phyloP scores from a whole-genome alignment of 2,888 invertebrate species.

The Odontomyia ornata region DNA sequence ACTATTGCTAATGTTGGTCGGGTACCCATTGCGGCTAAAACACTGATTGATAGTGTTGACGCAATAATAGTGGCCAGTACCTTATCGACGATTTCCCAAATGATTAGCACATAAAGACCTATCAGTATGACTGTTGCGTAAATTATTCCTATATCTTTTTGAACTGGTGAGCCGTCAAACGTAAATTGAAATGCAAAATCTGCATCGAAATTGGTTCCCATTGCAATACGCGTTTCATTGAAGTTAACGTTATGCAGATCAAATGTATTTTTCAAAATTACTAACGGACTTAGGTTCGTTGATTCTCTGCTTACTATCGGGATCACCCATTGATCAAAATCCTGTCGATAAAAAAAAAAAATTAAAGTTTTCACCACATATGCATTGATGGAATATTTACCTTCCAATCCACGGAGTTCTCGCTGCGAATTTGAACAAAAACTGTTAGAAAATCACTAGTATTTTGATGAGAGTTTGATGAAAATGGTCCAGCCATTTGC shows the following conservation, averaged over 20 bases:
- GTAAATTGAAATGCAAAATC: slow-evolving; percentile 66
- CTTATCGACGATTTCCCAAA: slow-evolving; percentile 76
- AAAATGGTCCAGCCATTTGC: slow-evolving; percentile 69
- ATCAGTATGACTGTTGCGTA: slow-evolving; percentile 76
- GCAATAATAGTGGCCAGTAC: slow-evolving; percentile 79
- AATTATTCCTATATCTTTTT: slow-evolving; percentile 73
- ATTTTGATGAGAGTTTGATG: slow-evolving; percentile 67
- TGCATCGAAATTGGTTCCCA: slow-evolving; percentile 57
- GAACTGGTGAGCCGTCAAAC: slow-evolving; percentile 73
- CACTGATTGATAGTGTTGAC: slow-evolving; percentile 75
- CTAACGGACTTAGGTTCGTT: too few species aligned
- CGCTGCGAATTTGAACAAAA: slow-evolving; percentile 62
- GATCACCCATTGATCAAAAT: slow-evolving; percentile 55
- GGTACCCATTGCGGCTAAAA: slow-evolving; percentile 74
- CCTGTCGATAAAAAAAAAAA: slow-evolving; percentile 38
- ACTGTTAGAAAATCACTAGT: slow-evolving; percentile 65
- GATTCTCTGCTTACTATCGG: slow-evolving; percentile 53
- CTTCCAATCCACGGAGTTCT: slow-evolving; percentile 1
- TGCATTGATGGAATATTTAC: slow-evolving; percentile 50
- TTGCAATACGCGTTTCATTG: slow-evolving; percentile 55
- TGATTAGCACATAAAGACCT: slow-evolving; percentile 81
- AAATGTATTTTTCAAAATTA: too few species aligned
- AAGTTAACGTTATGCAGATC: too few species aligned
- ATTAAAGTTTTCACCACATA: background rate
- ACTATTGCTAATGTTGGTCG: slow-evolving; percentile 75